phyloP scores from a whole-genome alignment of 2,797 vertebrate species.

The Notolepis coatsorum region DNA sequence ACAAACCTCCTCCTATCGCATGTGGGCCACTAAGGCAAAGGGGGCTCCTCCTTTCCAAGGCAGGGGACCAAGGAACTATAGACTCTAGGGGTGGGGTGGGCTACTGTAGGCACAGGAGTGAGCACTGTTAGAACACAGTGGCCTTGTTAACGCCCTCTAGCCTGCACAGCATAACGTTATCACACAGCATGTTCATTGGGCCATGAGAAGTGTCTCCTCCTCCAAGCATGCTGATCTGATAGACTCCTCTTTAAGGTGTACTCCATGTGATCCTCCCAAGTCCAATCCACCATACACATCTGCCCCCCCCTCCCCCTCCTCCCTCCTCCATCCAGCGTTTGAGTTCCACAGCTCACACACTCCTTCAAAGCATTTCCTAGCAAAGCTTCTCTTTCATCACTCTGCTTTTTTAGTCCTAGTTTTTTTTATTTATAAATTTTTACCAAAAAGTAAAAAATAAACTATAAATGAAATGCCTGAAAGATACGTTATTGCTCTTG shows the following conservation, averaged over 20 bases:
- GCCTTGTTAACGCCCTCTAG: conserved; percentile 57
- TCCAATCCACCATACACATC: conserved; percentile 75
- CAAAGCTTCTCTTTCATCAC: conserved; percentile 72
- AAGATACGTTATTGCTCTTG: conserved; percentile 77
- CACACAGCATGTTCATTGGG: conserved; percentile 81
- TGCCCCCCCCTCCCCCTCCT: conserved; percentile 40
- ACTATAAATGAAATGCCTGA: conserved; percentile 81
- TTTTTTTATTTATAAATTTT: too few species aligned
- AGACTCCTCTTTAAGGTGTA: conserved; percentile 70
- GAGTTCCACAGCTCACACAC: conserved; percentile 70
- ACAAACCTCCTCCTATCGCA: conserved; percentile 83
- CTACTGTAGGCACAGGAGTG: conserved; percentile 49
- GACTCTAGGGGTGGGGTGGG: conserved; percentile 64
- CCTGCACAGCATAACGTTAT: conserved; percentile 75
- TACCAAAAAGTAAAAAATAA: too few species aligned
- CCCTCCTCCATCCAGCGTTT: conserved; percentile 72
- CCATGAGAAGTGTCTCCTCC: conserved; percentile 71
- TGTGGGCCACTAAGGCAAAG: conserved; percentile 81
- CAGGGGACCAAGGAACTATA: conserved; percentile 52
- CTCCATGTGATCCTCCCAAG: conserved; percentile 75
- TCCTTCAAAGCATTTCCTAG: conserved; percentile 67
- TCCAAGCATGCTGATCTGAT: conserved; percentile 77
- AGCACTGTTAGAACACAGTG: conserved; percentile 39
- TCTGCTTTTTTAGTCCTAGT: conserved; percentile 64
- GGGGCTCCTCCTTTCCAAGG: conserved; percentile 60